Evolutionary conservation across 1,140 invertebrate species (phyloP), one percentile per base, ranked within the genome.

Genomic region (Liolophura sinensis): DNA sequence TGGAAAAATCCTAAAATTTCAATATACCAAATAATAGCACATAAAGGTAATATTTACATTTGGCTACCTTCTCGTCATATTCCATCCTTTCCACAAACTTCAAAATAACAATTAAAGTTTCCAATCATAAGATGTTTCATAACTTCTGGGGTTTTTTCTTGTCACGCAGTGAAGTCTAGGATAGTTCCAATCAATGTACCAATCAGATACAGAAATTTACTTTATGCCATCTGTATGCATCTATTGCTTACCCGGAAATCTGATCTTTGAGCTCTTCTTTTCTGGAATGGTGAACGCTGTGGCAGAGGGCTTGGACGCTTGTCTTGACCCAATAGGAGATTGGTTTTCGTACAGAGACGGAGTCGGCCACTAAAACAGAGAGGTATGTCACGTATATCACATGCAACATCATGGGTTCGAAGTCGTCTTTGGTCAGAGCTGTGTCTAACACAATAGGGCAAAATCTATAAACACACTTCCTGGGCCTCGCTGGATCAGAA

Each of bases 321-420:
- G 76, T 52, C 70, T 56, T 15, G 70, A 65, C 0, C 76, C 76
- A 1, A 78, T 55, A 9, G 68, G 27, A 0, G 71, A 61, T 1
- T 50, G 57, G 16, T 76, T 67, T 46, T 54, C 63, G 57, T 78
- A 78, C 14, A 60, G 52, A 24, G 58, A 65, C 11, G 76, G 76
- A 20, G 74, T 66, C 15, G 76, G 76, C 76, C 76, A 78, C 76
- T 78, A 50, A 12, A 73, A 66, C 15, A 49, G 20, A n/a, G 27
- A 22, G 15, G 15, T 22, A n/a, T n/a, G 24, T 54, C n/a, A 5
- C 3, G 9, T 24, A 24, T 59, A 24, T 22, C 27, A 22, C n/a
- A 59, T n/a, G n/a, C 3, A n/a, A 9, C 1, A 24, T 24, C 31
- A 59, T 4, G 18, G 27, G 7, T 15, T 40, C 3, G 18, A 9